Evolutionary conservation across 2,797 vertebrate genomes (phyloP), one percentile per base, ranked within the genome.

Genomic region (Oryzias dopingdopingensis): DNA sequence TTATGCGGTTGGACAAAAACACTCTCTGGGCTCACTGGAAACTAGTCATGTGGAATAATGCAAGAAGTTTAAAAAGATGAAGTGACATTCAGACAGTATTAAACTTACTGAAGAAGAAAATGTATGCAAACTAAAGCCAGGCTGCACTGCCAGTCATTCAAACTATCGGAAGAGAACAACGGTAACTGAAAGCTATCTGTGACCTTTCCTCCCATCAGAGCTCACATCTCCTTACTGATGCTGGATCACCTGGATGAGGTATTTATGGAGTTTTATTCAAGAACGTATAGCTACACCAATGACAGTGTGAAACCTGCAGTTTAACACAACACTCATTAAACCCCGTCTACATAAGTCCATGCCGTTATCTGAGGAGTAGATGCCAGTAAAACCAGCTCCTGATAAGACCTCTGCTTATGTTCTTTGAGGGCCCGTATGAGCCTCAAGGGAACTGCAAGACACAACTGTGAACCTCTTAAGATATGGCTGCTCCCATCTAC

Each of bases 21-120:
- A 15, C 1, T 13, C 67, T 51, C 20, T 16, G 56, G 45, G 56
- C 69, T 83, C 65, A 63, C 23, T 72, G 63, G 42, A 44, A 65
- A 48, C 14, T 60, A 66, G 45, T 43, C 77, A 72, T 41, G 65
- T 56, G 65, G 74, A 82, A 77, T 69, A 66, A 62, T 64, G 62
- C 37, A 2, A 51, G 32, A 52, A 55, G 52, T 63, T 40, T 49
- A 55, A 73, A 70, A 56, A 58, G 50, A 65, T 42, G 44, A 54
- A 41, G 49, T 44, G 18, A 40, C 16, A 46, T 7, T 42, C 47
- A 52, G 52, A 62, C 55, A 62, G 52, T 54, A 16, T 26, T 45
- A 16, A 16, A 52, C 1, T 22, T 26, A 70, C 48, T n/a, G 47
- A 29, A 57, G 53, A 49, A 46, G 22, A 44, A 77, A 58, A 80